Evolutionary conservation across 2,797 vertebrate species (phyloP).

Genomic region (Gymnothorax javanicus): DNA sequence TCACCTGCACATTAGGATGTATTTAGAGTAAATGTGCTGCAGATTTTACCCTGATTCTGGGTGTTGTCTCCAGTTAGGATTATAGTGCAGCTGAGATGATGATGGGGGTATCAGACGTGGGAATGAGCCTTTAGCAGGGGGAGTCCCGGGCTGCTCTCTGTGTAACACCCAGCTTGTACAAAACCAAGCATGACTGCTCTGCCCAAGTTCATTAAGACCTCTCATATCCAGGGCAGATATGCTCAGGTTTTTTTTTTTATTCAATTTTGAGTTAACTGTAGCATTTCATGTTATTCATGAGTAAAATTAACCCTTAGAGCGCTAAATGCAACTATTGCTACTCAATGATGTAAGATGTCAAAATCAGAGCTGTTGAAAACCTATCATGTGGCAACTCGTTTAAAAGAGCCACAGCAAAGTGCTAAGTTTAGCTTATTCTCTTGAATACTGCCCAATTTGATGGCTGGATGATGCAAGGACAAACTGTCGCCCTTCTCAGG

Average conservation of each 20-base stretch:
- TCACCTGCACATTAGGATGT: neutral
- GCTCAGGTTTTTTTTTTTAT: no score
- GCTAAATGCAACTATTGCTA: no score
- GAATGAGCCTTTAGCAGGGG: neutral
- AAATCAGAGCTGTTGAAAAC: no score
- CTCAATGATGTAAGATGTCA: no score
- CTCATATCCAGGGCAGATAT: no score
- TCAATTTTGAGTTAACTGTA: no score
- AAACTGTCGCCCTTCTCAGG: slow-evolving; percentile 1
- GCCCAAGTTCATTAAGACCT: no score
- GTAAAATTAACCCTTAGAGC: no score
- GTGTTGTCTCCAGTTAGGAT: neutral
- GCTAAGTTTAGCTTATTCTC: neutral
- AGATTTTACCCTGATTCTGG: neutral
- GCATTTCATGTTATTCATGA: no score
- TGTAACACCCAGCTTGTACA: neutral
- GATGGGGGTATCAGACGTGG: neutral
- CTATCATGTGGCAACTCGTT: neutral
- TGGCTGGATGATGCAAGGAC: neutral
- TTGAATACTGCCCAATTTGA: neutral
- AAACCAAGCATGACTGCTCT: no score
- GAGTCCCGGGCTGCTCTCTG: neutral
- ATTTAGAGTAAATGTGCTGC: neutral
- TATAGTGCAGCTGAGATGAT: neutral
- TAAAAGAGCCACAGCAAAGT: neutral